Evolutionary conservation across 2,113 vertebrate genomes (phyloP).

Genomic region (Sinocyclocheilus anophthalmus): DNA sequence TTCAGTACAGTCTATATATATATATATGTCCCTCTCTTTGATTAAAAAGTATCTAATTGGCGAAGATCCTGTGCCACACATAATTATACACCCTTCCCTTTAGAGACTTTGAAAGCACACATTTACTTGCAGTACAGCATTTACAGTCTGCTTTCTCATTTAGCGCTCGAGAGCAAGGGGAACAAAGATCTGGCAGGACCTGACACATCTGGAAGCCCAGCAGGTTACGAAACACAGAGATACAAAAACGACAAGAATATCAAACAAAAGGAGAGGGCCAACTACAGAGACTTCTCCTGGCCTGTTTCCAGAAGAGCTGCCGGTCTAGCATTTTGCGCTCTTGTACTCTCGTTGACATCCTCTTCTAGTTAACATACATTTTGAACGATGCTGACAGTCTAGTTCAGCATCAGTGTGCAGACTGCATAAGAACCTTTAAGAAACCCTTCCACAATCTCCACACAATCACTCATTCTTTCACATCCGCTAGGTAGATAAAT

Average conservation of each 20-base stretch:
- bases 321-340: conserved; percentile 39
- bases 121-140: conserved; percentile 9
- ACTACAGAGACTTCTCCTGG: conserved; percentile 32
- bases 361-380: conserved; percentile 11
- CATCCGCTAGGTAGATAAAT: neutral
- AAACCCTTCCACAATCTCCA: neutral
- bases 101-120: conserved; percentile 38
- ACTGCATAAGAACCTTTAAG: conserved; percentile 3
- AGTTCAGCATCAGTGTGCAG: conserved; percentile 19
- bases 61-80: conserved; percentile 36
- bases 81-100: conserved; percentile 47
- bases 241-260: conserved; percentile 30
- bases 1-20: conserved; percentile 7
- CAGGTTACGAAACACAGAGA: conserved; percentile 35
- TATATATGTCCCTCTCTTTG: neutral
- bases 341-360: conserved; percentile 3
- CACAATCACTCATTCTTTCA: neutral
- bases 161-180: conserved; percentile 1
- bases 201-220: conserved; percentile 39
- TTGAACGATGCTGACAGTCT: conserved; percentile 54
- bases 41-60: conserved; percentile 49
- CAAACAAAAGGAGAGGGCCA: conserved; percentile 25
- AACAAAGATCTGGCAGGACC: conserved; percentile 49
- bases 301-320: conserved; percentile 27
- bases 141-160: conserved; percentile 36